These are phyloP conservation scores for Chromis chromis DNA, from an alignment of 2,797 vertebrate species.

Conservation along the genomic window DNA sequence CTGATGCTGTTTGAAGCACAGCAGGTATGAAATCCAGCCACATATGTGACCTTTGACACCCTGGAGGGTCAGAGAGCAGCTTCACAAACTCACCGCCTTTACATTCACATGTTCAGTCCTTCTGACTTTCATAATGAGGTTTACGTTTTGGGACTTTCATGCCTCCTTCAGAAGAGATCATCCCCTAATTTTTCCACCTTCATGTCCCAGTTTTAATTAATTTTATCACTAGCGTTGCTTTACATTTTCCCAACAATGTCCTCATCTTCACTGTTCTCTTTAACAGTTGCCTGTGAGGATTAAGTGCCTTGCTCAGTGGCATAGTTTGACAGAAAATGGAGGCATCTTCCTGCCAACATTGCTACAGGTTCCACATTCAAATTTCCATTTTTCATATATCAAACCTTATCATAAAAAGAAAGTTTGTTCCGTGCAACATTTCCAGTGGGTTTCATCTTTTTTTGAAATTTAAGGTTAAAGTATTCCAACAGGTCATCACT, in stretches of 20 bases:
- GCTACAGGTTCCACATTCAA: neutral
- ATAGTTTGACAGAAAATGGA: neutral
- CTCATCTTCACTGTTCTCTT: too few relatives aligned
- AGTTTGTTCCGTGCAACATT: neutral
- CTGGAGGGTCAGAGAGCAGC: neutral
- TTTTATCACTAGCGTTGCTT: too few relatives aligned
- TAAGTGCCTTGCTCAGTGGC: neutral
- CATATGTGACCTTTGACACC: neutral
- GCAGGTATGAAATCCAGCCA: neutral
- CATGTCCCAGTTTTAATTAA: too few relatives aligned
- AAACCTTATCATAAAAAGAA: neutral
- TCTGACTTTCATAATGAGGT: too few relatives aligned
- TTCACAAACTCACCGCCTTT: neutral
- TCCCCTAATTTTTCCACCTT: too few relatives aligned
- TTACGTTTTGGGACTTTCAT: too few relatives aligned
- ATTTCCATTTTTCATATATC: neutral
- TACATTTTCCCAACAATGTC: too few relatives aligned
- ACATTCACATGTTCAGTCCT: too few relatives aligned
- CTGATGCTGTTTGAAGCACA: neutral
- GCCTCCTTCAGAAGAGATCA: too few relatives aligned
- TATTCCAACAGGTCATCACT: neutral
- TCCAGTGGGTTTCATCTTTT: neutral
- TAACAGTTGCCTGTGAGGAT: neutral
- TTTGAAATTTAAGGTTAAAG: neutral
- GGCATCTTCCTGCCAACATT: too few relatives aligned